Percentiles rank a stretch among this genome's conserved stretches.
Conservation (phyloP, 30 jellyfish, hydroid and myxozoan genomes). For the Aurelia aurita complex sp. Pacific region DNA sequence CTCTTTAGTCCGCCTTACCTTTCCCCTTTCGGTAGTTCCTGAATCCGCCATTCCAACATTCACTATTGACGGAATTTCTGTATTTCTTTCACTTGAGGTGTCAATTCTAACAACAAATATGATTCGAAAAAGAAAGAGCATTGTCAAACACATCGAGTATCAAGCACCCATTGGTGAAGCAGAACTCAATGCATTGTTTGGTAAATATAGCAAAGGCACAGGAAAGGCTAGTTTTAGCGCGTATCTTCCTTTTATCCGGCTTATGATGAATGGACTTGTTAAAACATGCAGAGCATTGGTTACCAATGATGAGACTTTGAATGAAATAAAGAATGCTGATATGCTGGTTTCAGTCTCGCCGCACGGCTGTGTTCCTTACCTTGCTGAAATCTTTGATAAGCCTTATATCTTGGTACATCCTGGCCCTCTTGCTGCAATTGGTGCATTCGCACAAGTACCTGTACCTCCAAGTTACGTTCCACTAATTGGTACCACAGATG, state of each 20-base stretch:
- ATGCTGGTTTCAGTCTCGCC: constrained; percentile 16
- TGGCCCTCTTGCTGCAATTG: constrained; percentile 13
- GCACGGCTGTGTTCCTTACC: constrained; percentile 4
- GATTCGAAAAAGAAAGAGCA: constrained; percentile 16
- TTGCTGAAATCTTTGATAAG: constrained; percentile 34
- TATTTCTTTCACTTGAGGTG: constrained; percentile 9
- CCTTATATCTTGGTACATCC: constrained; percentile 37
- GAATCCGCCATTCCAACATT: too few relatives aligned
- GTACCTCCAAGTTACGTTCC: constrained; percentile 69
- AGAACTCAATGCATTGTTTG: neutral
- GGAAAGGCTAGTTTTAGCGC: neutral
- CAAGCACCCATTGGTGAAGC: neutral
- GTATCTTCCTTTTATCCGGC: neutral
- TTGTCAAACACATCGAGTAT: constrained; percentile 42
- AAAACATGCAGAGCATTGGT: constrained; percentile 12
- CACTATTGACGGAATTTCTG: too few relatives aligned
- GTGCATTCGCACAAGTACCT: constrained; percentile 31
- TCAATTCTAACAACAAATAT: constrained; percentile 35
- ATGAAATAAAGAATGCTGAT: constrained; percentile 31
- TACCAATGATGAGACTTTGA: neutral
- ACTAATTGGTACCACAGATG: constrained; percentile 10
- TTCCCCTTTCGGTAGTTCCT: too few relatives aligned
- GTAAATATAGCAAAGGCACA: neutral
- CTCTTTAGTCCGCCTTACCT: too few relatives aligned
- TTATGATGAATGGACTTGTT: neutral